Evolutionary conservation across 2,888 invertebrate species (phyloP), one percentile per base, ranked within the genome.

Genomic region (Drosophila barbarae): DNA sequence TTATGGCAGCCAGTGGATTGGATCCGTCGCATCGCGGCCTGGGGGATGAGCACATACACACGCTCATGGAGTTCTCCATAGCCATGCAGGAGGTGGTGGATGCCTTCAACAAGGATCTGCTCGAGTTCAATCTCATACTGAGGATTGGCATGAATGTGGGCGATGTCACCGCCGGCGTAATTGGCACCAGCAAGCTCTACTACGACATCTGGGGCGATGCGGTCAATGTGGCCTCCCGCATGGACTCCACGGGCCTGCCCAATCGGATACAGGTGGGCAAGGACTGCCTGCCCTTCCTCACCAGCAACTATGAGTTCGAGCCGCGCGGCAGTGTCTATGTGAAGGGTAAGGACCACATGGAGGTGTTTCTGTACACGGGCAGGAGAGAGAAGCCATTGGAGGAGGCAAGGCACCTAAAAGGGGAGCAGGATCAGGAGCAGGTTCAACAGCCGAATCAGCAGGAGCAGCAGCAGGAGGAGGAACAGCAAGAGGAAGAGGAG

Each of bases 131-230:
- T 88, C 92, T 97, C 61, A 94, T 96, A 49, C 90, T 97, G 35
- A 91, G 95, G 68, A 94, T 97, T 68, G 98, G 98, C 3, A 96
- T 94, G 86, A 98, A 98, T 90, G 95, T 94, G 78, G 98, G 98
- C 0, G 98, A 98, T 77, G 97, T 99, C 0, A 98, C 98, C 0
- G 98, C 98, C 0, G 98, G 98, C 2, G 95, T 99, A 3, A 98
- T 99, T 55, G 98, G 98, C 0, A 98, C 98, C 8, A 96, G 96
- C 2, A 99, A 98, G 87, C 90, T 99, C 66, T 96, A 97, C 88
- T 99, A 98, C 84, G 98, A 98, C 88, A 98, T 98, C 80, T 99
- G 98, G 98, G 98, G 98, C 0, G 98, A 99, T 88, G 97, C 98
- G 0, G 98, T 99, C 0, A 99, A 99, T 88, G 97, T 98, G 61